A percentile compares a stretch with the other conserved stretches of the same genome.
phyloP scores from a whole-genome alignment of 2,797 vertebrate species.

The Myripristis jacobus region DNA sequence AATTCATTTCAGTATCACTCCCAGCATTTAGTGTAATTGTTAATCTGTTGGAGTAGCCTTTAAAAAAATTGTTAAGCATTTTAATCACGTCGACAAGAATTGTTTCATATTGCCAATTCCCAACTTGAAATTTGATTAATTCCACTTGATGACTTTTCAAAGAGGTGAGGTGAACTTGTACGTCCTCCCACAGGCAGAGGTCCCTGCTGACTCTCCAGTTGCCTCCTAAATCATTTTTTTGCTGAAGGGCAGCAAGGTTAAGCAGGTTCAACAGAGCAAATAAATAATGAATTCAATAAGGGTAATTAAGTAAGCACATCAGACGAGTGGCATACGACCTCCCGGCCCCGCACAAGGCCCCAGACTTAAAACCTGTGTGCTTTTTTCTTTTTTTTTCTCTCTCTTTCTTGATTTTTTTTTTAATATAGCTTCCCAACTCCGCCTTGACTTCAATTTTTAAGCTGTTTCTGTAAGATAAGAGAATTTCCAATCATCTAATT shows the following conservation, averaged over 20 bases:
- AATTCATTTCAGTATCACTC: background rate
- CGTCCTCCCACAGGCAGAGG: constrained; percentile 56
- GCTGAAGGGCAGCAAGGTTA: constrained; percentile 77
- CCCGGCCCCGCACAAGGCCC: constrained; percentile 34
- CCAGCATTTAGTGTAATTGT: background rate
- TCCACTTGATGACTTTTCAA: constrained; percentile 63
- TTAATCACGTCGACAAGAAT: constrained; percentile 6
- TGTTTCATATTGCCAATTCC: constrained; percentile 19
- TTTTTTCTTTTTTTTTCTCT: too few relatives aligned
- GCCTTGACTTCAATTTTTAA: constrained; percentile 10
- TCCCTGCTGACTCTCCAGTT: constrained; percentile 57
- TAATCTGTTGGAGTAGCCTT: background rate
- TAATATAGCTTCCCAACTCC: constrained; percentile 32
- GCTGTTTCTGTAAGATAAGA: background rate
- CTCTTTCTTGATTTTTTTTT: constrained; percentile 48
- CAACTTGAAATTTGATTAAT: constrained; percentile 49
- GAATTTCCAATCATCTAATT: constrained; percentile 10
- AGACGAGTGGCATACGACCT: constrained; percentile 62
- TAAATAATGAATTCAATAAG: constrained; percentile 82
- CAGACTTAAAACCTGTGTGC: constrained; percentile 36
- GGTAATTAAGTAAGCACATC: constrained; percentile 81
- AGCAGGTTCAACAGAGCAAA: constrained; percentile 78
- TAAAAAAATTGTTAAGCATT: background rate
- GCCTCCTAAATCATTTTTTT: constrained; percentile 68
- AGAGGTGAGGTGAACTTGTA: constrained; percentile 63